These are phyloP conservation scores for Rhopalosiphum padi DNA, from an alignment of 1,140 invertebrate genomes.

Conservation along the genomic window DNA sequence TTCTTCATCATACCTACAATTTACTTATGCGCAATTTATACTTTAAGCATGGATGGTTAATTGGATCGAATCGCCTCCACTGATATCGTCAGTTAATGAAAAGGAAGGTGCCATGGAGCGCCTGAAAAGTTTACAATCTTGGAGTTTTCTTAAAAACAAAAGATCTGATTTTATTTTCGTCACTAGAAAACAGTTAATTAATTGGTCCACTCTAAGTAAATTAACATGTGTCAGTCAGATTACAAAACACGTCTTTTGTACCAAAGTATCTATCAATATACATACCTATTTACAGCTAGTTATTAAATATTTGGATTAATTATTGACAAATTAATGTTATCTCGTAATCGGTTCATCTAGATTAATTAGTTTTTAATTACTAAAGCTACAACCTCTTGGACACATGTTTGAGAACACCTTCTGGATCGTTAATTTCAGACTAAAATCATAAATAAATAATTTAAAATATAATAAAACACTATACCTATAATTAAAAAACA, in stretches of 20 bases:
- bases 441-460: no score
- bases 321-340: no score
- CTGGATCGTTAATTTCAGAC: no score
- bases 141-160: constrained; percentile 26
- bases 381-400: no score
- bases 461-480: no score
- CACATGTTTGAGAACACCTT: no score
- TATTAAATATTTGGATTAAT: no score
- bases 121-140: not conserved
- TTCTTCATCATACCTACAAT: not conserved
- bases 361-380: no score
- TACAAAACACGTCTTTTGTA: constrained; percentile 3
- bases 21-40: not conserved
- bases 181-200: constrained; percentile 23
- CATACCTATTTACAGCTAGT: not conserved
- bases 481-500: no score
- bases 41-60: constrained; percentile 14
- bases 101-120: not conserved
- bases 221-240: constrained; percentile 31
- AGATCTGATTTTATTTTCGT: constrained; percentile 33
- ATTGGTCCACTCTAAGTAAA: not conserved
- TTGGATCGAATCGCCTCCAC: constrained; percentile 17
- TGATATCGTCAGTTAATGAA: not conserved
- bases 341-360: no score
- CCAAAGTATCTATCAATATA: not conserved